Percentiles rank a stretch among this genome's conserved stretches.
These are phyloP conservation scores for Cichladusa arquata DNA, from an alignment of 2,113 vertebrate species.

Conservation along the genomic window DNA sequence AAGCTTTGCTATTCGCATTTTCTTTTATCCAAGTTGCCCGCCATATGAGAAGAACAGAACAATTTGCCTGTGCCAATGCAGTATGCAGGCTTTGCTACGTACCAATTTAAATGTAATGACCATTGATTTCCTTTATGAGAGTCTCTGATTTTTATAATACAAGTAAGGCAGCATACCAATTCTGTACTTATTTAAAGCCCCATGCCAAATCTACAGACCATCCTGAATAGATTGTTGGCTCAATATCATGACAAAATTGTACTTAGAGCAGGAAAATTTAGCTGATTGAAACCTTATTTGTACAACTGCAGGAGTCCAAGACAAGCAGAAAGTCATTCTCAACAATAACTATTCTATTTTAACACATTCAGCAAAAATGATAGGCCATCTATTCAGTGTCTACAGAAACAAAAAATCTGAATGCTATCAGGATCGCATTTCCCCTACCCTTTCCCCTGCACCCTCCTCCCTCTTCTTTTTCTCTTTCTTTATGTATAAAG, in stretches of 20 bases:
- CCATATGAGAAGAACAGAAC: background rate
- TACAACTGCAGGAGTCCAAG: background rate
- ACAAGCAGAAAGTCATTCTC: background rate
- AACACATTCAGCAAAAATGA: background rate
- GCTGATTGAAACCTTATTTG: background rate
- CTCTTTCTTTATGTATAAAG: background rate
- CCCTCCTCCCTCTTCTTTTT: accelerated
- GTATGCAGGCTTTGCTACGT: background rate
- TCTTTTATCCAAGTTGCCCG: background rate
- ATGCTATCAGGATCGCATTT: background rate
- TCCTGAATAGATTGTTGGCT: background rate
- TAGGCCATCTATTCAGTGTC: background rate
- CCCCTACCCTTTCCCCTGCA: background rate
- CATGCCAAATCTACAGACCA: background rate
- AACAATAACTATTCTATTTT: background rate
- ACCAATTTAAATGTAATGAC: background rate
- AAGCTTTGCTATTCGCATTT: background rate
- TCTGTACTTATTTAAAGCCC: background rate
- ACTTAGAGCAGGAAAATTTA: background rate
- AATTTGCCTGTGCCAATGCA: background rate
- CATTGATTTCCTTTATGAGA: background rate
- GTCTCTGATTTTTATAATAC: background rate
- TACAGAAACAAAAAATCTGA: background rate
- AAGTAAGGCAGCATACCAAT: background rate
- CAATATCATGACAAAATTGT: background rate